A percentile compares a stretch with the other conserved stretches of the same genome.
These are phyloP conservation scores for Pantherophis vulpinus DNA, from an alignment of 2,797 vertebrate genomes.

Conservation along the genomic window DNA sequence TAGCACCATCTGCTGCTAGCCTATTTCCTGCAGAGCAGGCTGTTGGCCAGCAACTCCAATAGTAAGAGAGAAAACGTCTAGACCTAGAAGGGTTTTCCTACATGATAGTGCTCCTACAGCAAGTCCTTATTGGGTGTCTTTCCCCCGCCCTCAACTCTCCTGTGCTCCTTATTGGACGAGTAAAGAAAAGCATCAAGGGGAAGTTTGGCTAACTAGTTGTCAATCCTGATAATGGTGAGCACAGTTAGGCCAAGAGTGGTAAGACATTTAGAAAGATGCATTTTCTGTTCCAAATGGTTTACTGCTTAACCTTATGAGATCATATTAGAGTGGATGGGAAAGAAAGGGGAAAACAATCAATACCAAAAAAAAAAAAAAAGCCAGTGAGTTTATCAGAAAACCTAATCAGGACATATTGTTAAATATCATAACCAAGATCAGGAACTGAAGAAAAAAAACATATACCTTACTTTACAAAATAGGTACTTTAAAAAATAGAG, in stretches of 20 bases:
- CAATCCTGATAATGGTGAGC: neutral
- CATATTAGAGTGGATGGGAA: neutral
- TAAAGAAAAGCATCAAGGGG: neutral
- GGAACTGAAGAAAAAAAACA: neutral
- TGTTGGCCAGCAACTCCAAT: constrained; percentile 62
- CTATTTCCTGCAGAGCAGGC: constrained; percentile 60
- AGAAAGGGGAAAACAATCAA: neutral
- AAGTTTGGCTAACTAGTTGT: constrained; percentile 10
- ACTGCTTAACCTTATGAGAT: neutral
- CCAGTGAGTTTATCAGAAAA: neutral
- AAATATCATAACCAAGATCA: neutral
- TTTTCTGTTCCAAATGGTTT: constrained; percentile 5
- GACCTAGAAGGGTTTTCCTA: constrained; percentile 56
- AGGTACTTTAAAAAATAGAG: neutral
- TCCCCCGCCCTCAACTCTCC: neutral
- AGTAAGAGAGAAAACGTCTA: constrained; percentile 58
- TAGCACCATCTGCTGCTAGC: constrained; percentile 65
- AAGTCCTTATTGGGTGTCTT: constrained; percentile 36
- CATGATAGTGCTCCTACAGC: constrained; percentile 48
- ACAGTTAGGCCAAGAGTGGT: neutral
- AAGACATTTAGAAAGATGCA: neutral
- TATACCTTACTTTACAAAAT: no score
- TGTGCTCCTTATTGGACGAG: constrained; percentile 34
- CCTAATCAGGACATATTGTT: neutral
- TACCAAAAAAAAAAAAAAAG: neutral